Base-by-base conservation (phyloP, 2,113 vertebrate genomes). In the Peromyscus leucopus region DNA sequence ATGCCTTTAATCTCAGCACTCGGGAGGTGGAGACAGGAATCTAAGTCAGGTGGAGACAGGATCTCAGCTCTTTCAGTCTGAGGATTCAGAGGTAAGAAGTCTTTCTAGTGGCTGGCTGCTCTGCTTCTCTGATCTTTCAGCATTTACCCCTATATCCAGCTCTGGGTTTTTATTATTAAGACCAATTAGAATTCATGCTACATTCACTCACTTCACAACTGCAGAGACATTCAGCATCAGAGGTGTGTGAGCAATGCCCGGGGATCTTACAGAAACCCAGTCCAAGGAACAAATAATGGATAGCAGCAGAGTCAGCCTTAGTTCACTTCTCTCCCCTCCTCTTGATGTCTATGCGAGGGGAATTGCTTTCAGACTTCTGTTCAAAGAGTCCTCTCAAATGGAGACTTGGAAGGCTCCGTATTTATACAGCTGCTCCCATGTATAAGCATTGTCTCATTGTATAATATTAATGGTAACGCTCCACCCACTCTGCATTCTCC, bases 331-430 rank as follows among this genome's bases (percentile, higher is more conserved):
- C 79, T 48, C 55, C 31, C 19, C 63, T 74, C 22, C 11, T 71
- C 78, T 87, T 80, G 31, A 75, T 24, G 55, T 39, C 93, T 90
- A 36, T 7, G 74, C 46, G 82, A 86, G 78, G 92, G 65, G 63
- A 84, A 59, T 55, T 87, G 31, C 89, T 94, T 97, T 97, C 61
- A 93, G 93, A 84, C 46, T 72, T 83, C 42, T 91, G 19, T 94
- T 67, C 75, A 95, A 96, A 96, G 19, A 61, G 26, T 89, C 67
- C 78, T 89, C 74, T 92, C 69, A 87, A 71, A 91, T 79, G 28
- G 36, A 93, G 51, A 84, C 19, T 83, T 13, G 6, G 65, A 36
- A 96, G 28, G 21, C 10, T 93, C 85, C 59, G 19, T 36, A 72
- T 85, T 91, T 91, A 89, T 67, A 83, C 39, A 92, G 10, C 55